Conservation (phyloP, 2,113 vertebrate genomes). For the Sorex fumeus region DNA sequence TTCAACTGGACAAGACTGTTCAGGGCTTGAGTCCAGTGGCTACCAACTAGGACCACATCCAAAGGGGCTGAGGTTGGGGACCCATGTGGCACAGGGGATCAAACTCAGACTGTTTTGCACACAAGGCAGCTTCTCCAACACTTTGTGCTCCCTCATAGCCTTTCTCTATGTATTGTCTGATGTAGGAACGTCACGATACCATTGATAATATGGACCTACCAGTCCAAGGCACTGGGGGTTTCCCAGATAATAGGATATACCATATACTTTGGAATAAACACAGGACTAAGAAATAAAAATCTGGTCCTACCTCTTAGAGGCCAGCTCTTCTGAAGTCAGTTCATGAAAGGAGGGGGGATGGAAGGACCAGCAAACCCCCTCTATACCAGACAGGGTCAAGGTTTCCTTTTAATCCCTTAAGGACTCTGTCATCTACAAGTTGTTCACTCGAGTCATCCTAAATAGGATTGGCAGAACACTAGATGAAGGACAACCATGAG, state of each 20-base stretch:
- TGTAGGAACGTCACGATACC: not conserved
- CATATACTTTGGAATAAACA: not conserved
- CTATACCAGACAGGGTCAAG: not conserved
- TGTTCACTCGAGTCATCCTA: too few species aligned
- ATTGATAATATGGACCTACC: not conserved
- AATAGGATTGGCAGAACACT: too few species aligned
- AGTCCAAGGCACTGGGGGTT: not conserved
- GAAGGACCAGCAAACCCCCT: not conserved
- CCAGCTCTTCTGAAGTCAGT: not conserved
- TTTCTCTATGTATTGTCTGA: constrained; percentile 45
- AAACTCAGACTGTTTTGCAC: too few species aligned
- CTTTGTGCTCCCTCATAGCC: not conserved
- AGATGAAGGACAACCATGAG: too few species aligned
- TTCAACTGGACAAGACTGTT: too few species aligned
- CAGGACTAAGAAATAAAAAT: too few species aligned
- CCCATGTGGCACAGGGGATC: too few species aligned
- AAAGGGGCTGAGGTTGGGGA: too few species aligned
- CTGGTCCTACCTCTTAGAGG: not conserved
- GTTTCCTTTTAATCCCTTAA: not conserved
- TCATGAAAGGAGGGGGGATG: not conserved
- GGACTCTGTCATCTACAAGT: too few species aligned
- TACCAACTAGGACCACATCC: too few species aligned
- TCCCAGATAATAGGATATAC: not conserved
- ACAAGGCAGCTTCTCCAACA: too few species aligned
- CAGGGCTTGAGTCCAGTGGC: too few species aligned